Base-by-base conservation (phyloP, 2,888 invertebrate genomes). In the Eretmocerus hayati region DNA sequence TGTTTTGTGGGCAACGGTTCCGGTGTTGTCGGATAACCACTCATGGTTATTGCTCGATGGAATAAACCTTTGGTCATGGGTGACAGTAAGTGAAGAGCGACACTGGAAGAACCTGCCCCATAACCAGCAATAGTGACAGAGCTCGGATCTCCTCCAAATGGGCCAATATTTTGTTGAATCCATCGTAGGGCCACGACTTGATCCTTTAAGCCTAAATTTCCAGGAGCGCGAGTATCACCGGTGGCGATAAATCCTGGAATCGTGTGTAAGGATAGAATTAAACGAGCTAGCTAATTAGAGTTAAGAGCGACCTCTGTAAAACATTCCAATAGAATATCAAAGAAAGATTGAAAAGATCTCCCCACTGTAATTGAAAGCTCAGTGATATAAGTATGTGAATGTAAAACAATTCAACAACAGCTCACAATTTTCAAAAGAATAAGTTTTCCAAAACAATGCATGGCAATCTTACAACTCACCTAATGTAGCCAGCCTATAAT, bases 191-290 rank as follows among this genome's bases (percentile, higher is more conserved):
- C 81, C 8, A 72, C 69, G 2, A 84, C 84, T 67, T 86, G 85
- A 66, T 86, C 85, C 63, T 84, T 85, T 26, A 84, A 67, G 0
- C 83, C 86, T 56, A 80, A 76, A 64, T 86, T 86, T 2, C 85
- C 85, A 0, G 83, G 80, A 0, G 83, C 81, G 40, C 77, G 72
- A 37, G 75, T 72, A 41, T 83, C 84, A 1, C 84, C 85, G 0
- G 83, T 84, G 55, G 80, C 80, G 23, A 81, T 58, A 59, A 79
- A 81, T 2, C 83, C 83, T 74, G n/a, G n/a, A n/a, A n/a, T n/a
- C n/a, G n/a, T n/a, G n/a, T n/a, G n/a, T n/a, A n/a, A n/a, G n/a
- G n/a, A n/a, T n/a, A n/a, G n/a, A n/a, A n/a, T n/a, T n/a, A n/a
- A n/a, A n/a, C n/a, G n/a, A n/a, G n/a, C n/a, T n/a, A n/a, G n/a